A percentile compares a stretch with the other conserved stretches of the same genome.
phyloP scores from a whole-genome alignment of 2,113 vertebrate species.

The Phalacrocorax carbo region DNA sequence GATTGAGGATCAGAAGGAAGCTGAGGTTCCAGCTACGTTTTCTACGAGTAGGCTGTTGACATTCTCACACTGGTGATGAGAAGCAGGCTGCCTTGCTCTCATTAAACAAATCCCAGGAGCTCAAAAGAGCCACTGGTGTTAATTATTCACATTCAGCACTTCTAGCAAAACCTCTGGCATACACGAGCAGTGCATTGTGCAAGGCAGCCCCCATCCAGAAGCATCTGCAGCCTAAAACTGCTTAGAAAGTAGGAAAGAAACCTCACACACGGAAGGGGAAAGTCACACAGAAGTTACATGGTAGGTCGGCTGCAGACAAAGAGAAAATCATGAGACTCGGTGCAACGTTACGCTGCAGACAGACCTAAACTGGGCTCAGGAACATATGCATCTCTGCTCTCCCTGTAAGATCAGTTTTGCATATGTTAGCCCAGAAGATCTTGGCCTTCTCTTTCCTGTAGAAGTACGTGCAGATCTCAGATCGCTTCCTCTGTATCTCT shows the following conservation, averaged over 20 bases:
- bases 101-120: neutral
- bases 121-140: neutral
- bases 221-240: neutral
- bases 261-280: neutral
- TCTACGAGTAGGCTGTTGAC: neutral
- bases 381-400: neutral
- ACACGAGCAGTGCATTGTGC: accelerated
- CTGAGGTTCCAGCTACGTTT: neutral
- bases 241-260: neutral
- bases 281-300: neutral
- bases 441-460: neutral
- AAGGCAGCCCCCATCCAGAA: neutral
- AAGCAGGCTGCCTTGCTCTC: neutral
- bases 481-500: accelerated
- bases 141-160: neutral
- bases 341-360: accelerated
- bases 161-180: neutral
- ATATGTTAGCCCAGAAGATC: accelerated
- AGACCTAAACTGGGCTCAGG: neutral
- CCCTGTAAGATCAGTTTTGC: neutral
- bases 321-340: neutral
- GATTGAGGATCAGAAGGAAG: neutral
- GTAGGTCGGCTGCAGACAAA: neutral
- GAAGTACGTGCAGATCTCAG: neutral
- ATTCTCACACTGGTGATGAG: neutral